Base-by-base conservation (phyloP, 2,888 invertebrate genomes). In the Lasioglossum leucozonium region DNA sequence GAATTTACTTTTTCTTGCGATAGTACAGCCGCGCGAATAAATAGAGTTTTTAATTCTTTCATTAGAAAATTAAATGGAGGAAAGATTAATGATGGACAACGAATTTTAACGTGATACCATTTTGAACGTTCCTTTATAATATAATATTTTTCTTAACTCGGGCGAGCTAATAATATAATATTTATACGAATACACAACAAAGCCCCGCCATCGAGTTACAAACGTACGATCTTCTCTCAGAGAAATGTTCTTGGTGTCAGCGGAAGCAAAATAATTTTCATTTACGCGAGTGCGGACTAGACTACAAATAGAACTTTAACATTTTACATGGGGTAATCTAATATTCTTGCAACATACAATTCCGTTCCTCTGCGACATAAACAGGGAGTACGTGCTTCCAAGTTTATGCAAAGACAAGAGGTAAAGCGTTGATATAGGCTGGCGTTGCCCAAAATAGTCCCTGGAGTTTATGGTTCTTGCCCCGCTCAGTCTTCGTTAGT, bases 321-420 rank as follows among this genome's bases (percentile, higher is more conserved):
- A 40, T 69, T 69, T 37, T 40, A n/a, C 37, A 18, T 40, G 2
- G n/a, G 5, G n/a, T 13, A 69, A 40, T 69, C 11, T 40, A 69
- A 69, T 69, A 40, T 69, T 69, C 69, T 69, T 40, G 69, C 69
- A 69, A 67, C 67, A 34, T 34, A 67, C 40, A 40, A 69, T n/a
- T n/a, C n/a, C 40, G 69, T 69, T 40, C n/a, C 40, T 40, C 40
- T 11, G 22, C 13, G n/a, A 13, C 37, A 13, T 69, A 69, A 69
- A 69, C 69, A 40, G n/a, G 69, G n/a, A 69, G 40, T 69, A 69
- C 69, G 69, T 69, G 69, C 69, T 69, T n/a, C 37, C 13, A 69
- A 69, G 69, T 69, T 69, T 69, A 40, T 37, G 40, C 40, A 69
- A 69, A 69, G 69, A 40, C 69, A 40, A 40, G 69, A 69, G 69